These are phyloP conservation scores for Champsocephalus esox DNA, from an alignment of 2,797 vertebrate genomes.

Conservation along the genomic window DNA sequence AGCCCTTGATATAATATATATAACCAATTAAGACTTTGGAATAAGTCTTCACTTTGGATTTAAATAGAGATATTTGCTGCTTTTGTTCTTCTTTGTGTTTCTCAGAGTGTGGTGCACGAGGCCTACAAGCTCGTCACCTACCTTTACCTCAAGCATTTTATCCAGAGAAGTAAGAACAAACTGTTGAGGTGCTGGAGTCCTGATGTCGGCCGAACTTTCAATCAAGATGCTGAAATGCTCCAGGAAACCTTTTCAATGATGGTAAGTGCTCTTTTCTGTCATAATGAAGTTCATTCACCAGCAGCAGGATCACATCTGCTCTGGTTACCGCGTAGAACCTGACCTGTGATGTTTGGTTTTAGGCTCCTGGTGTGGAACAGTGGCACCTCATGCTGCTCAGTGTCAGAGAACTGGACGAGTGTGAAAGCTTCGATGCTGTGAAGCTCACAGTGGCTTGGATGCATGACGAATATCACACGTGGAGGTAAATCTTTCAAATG, in stretches of 20 bases:
- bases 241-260: constrained; percentile 35
- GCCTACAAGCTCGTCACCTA: constrained; percentile 46
- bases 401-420: constrained; percentile 56
- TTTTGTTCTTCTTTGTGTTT: neutral
- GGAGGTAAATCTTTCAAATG: constrained; percentile 53
- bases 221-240: constrained; percentile 52
- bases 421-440: neutral
- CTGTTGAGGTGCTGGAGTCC: constrained; percentile 59
- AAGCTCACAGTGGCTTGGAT: constrained; percentile 29
- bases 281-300: neutral
- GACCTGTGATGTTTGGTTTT: neutral
- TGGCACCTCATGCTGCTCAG: constrained; percentile 43
- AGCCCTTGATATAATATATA: no score
- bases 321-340: neutral
- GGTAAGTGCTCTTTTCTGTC: constrained; percentile 48
- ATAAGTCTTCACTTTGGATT: neutral
- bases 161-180: constrained; percentile 7
- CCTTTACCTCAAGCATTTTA: constrained; percentile 66
- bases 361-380: constrained; percentile 59
- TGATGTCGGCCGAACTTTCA: constrained; percentile 41
- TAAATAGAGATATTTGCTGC: neutral
- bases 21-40: no score
- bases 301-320: neutral
- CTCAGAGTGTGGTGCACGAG: constrained; percentile 54
- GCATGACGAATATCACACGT: neutral